A percentile compares a stretch with the other conserved stretches of the same genome.
These are phyloP conservation scores for Zelleria hepariella DNA, from an alignment of 2,888 invertebrate genomes.

Conservation along the genomic window DNA sequence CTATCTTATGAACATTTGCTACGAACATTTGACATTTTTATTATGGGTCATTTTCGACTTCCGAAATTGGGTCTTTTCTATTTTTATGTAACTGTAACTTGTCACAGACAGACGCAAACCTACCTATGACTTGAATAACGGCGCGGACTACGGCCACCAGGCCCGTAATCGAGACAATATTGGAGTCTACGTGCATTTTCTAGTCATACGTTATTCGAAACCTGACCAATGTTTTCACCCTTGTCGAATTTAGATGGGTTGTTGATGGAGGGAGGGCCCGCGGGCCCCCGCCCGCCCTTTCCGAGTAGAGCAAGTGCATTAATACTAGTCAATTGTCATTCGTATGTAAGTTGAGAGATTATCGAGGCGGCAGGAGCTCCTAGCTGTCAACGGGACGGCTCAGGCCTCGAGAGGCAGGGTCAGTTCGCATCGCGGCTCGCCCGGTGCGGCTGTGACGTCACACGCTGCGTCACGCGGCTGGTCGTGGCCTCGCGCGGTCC, in stretches of 20 bases:
- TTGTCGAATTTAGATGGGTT: conserved; percentile 36
- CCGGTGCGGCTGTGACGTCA: conserved; percentile 4
- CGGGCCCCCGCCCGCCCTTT: conserved; percentile 20
- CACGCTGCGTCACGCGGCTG: too few relatives aligned
- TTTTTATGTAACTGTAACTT: conserved; percentile 47
- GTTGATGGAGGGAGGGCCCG: conserved; percentile 34
- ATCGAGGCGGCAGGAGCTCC: conserved; percentile 19
- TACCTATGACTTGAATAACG: background rate
- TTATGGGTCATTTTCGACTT: conserved; percentile 33
- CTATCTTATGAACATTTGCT: conserved; percentile 67
- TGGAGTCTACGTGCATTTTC: conserved; percentile 22
- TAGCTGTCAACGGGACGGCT: conserved; percentile 18
- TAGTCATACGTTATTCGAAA: conserved; percentile 54
- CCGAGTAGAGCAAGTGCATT: conserved; percentile 43
- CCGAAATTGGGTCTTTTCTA: conserved; percentile 46
- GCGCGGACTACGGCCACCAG: background rate
- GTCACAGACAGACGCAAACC: background rate
- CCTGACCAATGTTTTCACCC: conserved; percentile 56
- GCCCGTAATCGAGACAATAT: conserved; percentile 22
- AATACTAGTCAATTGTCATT: conserved; percentile 70
- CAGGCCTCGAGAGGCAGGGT: too few relatives aligned
- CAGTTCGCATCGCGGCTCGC: conserved; percentile 9
- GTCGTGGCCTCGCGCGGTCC: conserved; percentile 19
- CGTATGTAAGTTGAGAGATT: conserved; percentile 43
- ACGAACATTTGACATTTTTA: conserved; percentile 65